Evolutionary conservation across 2,113 vertebrate genomes (phyloP), one percentile per base, ranked within the genome.

Genomic region (Nothobranchius furzeri): DNA sequence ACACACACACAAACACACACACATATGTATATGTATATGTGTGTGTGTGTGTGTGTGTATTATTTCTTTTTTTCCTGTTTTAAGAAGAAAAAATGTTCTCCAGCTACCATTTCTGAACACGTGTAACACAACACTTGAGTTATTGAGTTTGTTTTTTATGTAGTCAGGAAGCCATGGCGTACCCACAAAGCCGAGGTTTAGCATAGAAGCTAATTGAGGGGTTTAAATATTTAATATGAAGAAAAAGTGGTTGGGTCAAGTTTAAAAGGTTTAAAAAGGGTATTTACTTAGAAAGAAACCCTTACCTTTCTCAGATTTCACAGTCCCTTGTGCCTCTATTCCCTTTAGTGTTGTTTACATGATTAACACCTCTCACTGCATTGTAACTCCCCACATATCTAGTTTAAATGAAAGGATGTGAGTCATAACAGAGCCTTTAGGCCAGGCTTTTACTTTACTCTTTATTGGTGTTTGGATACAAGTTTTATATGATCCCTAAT

Each of bases 401-500:
- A 48, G 49, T 62, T 65, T 47, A 49, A 68, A 66, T 51, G 54
- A 53, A 68, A 61, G 57, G 62, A 64, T 70, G 63, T 76, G 67
- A 85, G 67, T 82, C 72, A 82, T 50, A 25, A 55, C 45, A 47
- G 15, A 65, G 46, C 37, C 51, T 60, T 42, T 9, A 47, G 52
- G 73, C 82, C 82, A 66, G 42, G 59, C 52, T 8, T 81, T 81
- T 69, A 70, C 71, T 67, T 85, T 54, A 55, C 61, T 49, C 36
- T 72, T 75, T 80, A 83, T 75, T 81, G 54, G 70, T 49, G 74
- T 80, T 77, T 64, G 53, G 75, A 72, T 68, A 72, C 42, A 56
- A 70, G 53, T 82, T 90, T 77, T 70, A 77, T 73, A 46, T 55
- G 63, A 54, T 57, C 20, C 54, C 77, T 75, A 60, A 80, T 81